Evolutionary conservation across 1,140 invertebrate species (phyloP), one percentile per base, ranked within the genome.

Genomic region (Ectropis grisescens): DNA sequence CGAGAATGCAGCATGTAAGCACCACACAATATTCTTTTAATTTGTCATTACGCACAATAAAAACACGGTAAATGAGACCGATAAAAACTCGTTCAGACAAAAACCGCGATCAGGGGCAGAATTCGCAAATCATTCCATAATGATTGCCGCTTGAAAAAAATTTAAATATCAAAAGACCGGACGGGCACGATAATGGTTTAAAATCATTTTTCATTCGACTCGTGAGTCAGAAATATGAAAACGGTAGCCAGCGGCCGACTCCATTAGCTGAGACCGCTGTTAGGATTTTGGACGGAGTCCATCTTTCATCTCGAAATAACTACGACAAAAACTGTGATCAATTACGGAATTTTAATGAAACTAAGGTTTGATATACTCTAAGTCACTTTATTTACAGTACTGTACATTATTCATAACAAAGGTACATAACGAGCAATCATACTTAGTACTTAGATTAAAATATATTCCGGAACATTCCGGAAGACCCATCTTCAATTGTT

Each of bases 151-250:
- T 80, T 80, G 60, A 74, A 80, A 80, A 79, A 78, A 80, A 80
- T 71, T 80, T 78, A 80, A 81, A 81, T 81, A 81, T 81, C 72
- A 81, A 81, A 78, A 81, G 72, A 59, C 70, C 70, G 72, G 72
- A 78, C 75, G 72, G 65, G 66, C 72, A 58, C 64, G 55, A 56
- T 81, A 81, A 81, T 81, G 75, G 75, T 81, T 81, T 81, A 78
- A 81, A 81, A 67, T 78, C 75, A 81, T 81, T 81, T 78, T 81
- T 81, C 75, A 81, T 81, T 67, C 64, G 61, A 78, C 4, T 75
- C 60, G 60, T 61, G 72, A 74, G 64, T 74, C 70, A 70, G 72
- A 67, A 62, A 52, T 49, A 67, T 64, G 68, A 64, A 75, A 75
- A 80, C 76, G 72, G 76, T 78, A 78, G 76, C 75, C 69, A 59